These are phyloP conservation scores for Meloe dianella DNA, from an alignment of 2,888 invertebrate species.

Conservation along the genomic window DNA sequence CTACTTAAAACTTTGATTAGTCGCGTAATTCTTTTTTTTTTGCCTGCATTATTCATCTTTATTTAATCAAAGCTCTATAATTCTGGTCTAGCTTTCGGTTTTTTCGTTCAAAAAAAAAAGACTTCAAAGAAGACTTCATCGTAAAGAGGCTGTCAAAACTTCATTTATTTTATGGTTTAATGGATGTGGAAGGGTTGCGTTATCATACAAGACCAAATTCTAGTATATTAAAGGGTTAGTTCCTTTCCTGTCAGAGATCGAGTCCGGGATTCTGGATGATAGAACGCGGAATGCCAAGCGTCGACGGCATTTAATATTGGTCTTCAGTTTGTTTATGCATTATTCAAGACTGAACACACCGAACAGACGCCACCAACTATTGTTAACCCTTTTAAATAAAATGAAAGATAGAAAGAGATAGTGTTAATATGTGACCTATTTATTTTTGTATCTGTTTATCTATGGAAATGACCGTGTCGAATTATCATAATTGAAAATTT, in stretches of 20 bases:
- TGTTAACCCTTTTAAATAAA: constrained; percentile 22
- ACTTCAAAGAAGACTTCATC: neutral
- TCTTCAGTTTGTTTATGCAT: constrained; percentile 45
- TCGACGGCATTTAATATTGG: constrained; percentile 46
- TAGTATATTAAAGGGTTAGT: neutral
- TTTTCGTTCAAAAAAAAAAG: neutral
- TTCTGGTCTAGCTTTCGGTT: neutral
- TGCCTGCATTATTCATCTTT: neutral
- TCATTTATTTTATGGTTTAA: neutral
- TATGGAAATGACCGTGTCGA: neutral
- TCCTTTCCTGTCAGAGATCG: neutral
- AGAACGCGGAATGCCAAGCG: constrained; percentile 27
- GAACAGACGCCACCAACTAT: constrained; percentile 30
- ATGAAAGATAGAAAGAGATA: neutral
- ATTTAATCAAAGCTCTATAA: neutral
- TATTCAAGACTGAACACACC: constrained; percentile 39
- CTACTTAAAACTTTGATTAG: neutral
- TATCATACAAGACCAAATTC: neutral
- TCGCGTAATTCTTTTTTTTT: neutral
- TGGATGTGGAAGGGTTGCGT: neutral
- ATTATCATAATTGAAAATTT: neutral
- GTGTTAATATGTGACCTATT: constrained; percentile 36
- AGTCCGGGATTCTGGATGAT: constrained; percentile 20
- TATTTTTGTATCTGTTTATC: neutral
- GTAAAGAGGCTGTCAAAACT: neutral